A percentile compares a stretch with the other conserved stretches of the same genome.
Evolutionary conservation across 2,113 vertebrate species (phyloP).

Genomic region (Tachycineta bicolor): DNA sequence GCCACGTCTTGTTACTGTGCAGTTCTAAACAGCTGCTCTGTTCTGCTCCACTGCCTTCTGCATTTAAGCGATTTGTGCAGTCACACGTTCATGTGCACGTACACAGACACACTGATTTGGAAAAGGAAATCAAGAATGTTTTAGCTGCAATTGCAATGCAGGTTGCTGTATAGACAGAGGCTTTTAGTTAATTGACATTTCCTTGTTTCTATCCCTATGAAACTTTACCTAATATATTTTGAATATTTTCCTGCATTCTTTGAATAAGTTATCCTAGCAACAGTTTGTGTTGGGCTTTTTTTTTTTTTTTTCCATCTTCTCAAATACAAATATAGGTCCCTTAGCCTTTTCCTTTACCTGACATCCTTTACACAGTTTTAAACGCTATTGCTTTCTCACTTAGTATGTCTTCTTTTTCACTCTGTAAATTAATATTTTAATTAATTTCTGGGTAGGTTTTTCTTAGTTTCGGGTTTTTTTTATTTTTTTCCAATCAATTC

Average conservation of each 20-base stretch:
- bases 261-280: background rate
- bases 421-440: slow-evolving; percentile 16
- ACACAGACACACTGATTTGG: slow-evolving; percentile 9
- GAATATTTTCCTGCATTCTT: background rate
- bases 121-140: background rate
- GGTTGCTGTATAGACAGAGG: background rate
- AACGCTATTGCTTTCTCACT: background rate
- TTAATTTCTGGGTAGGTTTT: background rate
- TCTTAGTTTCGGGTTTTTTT: background rate
- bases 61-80: slow-evolving; percentile 30
- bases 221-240: background rate
- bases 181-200: background rate
- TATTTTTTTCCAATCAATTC: background rate
- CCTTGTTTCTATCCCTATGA: background rate
- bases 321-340: background rate
- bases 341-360: background rate
- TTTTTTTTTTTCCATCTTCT: background rate
- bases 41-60: slow-evolving; percentile 18
- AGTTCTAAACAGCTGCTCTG: slow-evolving; percentile 45
- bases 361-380: background rate
- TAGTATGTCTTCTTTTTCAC: background rate
- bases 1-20: background rate
- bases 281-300: background rate
- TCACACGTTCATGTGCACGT: background rate
- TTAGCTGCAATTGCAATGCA: background rate